Evolutionary conservation across 2,797 vertebrate species (phyloP), one percentile per base, ranked within the genome.

Genomic region (Graptemys geographica): DNA sequence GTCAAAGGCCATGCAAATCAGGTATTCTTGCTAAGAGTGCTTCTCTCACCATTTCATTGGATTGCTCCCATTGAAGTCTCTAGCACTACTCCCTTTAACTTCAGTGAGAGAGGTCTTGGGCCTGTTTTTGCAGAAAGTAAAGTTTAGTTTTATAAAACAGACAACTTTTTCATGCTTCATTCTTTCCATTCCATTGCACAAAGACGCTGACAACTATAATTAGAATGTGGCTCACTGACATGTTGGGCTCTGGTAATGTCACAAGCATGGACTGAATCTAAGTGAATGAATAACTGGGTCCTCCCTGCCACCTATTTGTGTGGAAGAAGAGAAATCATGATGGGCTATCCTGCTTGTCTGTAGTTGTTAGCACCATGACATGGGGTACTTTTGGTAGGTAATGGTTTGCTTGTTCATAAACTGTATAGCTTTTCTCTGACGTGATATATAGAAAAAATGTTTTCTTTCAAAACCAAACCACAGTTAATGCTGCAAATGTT

Each of bases 1-100:
- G 99, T 99, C 97, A 99, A 99, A 98, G 99, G 99, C 97, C 99
- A 99, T 88, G 99, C 99, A 91, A 97, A 98, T 62, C 97, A 99
- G 99, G 99, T 99, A 98, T 72, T 1, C 3, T 37, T 28, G 23
- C 57, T 57, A 2, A 15, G 57, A 44, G 44, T 41, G 41, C 44
- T 86, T 49, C 8, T 59, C 59, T 84, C 65, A 49, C 3, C 25
- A 53, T 85, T 85, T 11, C 59, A 57, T 4, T 53, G 74, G 33
- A 6, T 53, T 56, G 83, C 15, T 87, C 4, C 6, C 84, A 21
- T 9, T 81, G 81, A 33, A 3, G 13, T 65, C 62, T 41, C 0
- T 69, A 28, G 19, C 4, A 19, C 82, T 65, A 44, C 33, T 12
- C 53, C 85, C 28, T 69, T 78, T n/a, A 55, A 62, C 62, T 92